Conservation (phyloP, 1,140 invertebrate species). For the Drosophila asahinai region DNA sequence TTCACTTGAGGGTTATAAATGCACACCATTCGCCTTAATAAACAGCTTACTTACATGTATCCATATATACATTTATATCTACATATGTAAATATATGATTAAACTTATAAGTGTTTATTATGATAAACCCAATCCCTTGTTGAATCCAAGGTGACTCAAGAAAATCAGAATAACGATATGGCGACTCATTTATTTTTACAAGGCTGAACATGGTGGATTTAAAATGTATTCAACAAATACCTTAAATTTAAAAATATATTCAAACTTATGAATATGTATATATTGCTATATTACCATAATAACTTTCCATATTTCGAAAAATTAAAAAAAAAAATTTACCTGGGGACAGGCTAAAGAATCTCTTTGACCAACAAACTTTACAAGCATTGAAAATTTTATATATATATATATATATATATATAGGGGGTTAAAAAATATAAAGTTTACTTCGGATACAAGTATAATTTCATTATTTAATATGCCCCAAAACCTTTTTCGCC, state of each 20-base stretch:
- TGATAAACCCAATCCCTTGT: constrained; percentile 30
- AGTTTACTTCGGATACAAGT: background rate
- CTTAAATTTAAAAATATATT: background rate
- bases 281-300: no score
- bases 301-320: background rate
- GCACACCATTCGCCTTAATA: no score
- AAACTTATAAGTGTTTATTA: constrained; percentile 15
- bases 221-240: no score
- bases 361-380: background rate
- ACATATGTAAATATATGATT: background rate
- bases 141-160: constrained; percentile 7
- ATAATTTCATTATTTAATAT: no score
- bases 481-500: background rate
- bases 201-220: background rate
- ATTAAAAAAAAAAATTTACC: background rate
- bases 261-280: background rate
- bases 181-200: constrained; percentile 26
- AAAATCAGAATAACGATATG: background rate
- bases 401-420: no score
- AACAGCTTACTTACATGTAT: background rate
- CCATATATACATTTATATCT: background rate
- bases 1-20: no score
- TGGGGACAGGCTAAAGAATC: background rate
- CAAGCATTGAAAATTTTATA: no score
- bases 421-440: no score